phyloP scores from a whole-genome alignment of 1,140 invertebrate genomes.

The Ridgeia piscesae region DNA sequence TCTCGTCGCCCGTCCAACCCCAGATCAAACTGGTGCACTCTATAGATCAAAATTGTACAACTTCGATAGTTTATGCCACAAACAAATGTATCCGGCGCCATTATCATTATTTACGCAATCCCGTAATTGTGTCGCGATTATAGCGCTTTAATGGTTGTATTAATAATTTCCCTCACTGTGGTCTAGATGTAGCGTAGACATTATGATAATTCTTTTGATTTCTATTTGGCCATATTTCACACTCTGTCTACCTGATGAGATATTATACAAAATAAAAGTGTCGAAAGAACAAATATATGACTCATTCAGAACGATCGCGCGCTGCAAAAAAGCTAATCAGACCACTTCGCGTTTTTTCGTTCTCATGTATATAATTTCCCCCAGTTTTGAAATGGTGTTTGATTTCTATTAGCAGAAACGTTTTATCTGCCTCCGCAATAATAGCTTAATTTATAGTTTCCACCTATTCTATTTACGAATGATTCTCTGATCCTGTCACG shows the following conservation, averaged over 20 bases:
- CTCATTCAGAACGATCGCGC: background rate
- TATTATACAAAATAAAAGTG: background rate
- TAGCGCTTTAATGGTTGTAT: background rate
- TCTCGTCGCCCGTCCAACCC: background rate
- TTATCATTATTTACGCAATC: background rate
- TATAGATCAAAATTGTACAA: background rate
- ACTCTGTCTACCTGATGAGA: background rate
- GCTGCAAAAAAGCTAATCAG: background rate
- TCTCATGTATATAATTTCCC: constrained; percentile 1
- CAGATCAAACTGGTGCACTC: background rate
- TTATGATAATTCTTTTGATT: background rate
- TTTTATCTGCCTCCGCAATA: background rate
- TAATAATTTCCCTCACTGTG: background rate
- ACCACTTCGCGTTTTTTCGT: background rate
- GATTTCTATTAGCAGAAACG: background rate
- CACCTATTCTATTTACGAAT: background rate
- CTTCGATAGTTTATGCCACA: background rate
- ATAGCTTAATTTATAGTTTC: background rate
- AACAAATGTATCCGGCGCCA: background rate
- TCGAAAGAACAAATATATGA: background rate
- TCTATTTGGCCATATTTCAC: background rate
- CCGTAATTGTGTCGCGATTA: background rate
- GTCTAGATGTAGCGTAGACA: background rate
- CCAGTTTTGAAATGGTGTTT: background rate
- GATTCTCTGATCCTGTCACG: background rate